Conservation (phyloP, 1,140 invertebrate genomes). For the Procambarus virginalis region DNA sequence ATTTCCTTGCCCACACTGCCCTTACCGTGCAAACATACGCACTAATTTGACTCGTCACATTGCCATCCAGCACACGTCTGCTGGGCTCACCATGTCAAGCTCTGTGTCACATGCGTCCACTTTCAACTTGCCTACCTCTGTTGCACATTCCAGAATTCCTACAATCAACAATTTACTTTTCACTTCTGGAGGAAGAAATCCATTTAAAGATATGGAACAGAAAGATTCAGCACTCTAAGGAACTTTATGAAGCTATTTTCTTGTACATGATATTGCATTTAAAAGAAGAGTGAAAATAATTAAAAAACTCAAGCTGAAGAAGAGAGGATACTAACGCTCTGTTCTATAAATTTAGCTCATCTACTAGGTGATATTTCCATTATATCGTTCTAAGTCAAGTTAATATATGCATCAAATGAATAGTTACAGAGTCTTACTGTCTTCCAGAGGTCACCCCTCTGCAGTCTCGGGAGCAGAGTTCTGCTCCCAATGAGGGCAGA, state of each 20-base stretch:
- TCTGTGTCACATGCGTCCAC: conserved; percentile 28
- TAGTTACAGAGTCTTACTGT: conserved; percentile 63
- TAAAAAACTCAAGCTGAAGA: background rate
- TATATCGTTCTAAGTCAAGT: background rate
- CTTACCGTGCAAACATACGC: conserved; percentile 65
- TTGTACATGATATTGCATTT: background rate
- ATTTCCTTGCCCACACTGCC: conserved; percentile 74
- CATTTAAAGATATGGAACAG: conserved; percentile 4
- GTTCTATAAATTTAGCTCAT: conserved; percentile 5
- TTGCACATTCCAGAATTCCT: conserved; percentile 48
- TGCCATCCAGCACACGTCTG: conserved; percentile 46
- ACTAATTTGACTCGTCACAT: conserved; percentile 66
- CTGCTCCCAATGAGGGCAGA: conserved; percentile 51
- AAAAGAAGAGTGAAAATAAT: background rate
- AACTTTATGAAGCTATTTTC: conserved; percentile 5
- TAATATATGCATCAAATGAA: conserved; percentile 32
- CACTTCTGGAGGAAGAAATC: conserved; percentile 19
- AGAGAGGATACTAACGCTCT: background rate
- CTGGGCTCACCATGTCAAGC: conserved; percentile 5
- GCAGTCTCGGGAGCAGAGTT: conserved; percentile 54
- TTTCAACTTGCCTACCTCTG: conserved; percentile 28
- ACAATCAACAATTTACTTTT: conserved; percentile 24
- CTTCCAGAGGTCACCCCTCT: conserved; percentile 63
- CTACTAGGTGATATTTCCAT: background rate
- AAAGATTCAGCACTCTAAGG: background rate